Base-by-base conservation (phyloP, 2,888 invertebrate genomes). In the Hyppa rectilinea region DNA sequence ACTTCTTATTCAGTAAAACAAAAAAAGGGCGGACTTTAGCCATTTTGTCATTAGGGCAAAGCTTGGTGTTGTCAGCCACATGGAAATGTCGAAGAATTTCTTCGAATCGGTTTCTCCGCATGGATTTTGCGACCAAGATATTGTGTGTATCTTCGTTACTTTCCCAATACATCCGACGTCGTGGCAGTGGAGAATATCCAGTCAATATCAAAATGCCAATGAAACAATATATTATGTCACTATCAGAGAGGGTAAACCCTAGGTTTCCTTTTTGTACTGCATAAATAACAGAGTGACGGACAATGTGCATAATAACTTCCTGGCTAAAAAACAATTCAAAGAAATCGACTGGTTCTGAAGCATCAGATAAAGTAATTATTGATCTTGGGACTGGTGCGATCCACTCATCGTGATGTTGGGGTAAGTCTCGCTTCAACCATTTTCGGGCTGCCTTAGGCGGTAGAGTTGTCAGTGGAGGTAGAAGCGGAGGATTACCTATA, bases 131-230 rank as follows among this genome's bases (percentile, higher is more conserved):
- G 23, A 56, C 23, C 23, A 56, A 38, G 38, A 56, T 38, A 38
- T 56, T 56, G 9, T 56, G 36, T 38, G 56, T 56, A 9, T 56
- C 56, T 38, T 38, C 56, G 17, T 56, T 56, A 38, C 4, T 47
- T 79, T 84, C 76, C 85, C 87, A 88, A 61, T 77, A 85, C 84
- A 87, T 86, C 53, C 83, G 65, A 40, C 82, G 73, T 73, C 83
- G 75, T 67, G 87, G 82, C 26, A 88, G 63, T 31, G 60, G 59
- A 26, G 66, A 52, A 69, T 87, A 88, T 10, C 88, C 88, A 72
- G 84, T 86, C 31, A 88, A 64, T 45, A 88, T 61, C 34, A 88
- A 70, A 62, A 88, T 82, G 40, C 83, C 84, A 66, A 75, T 56
- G 47, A 74, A 74, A 65, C 78, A 78, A 45, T 74, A 73, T n/a